Evolutionary conservation across 1,140 invertebrate species (phyloP), one percentile per base, ranked within the genome.

Genomic region (Anthonomus grandis): DNA sequence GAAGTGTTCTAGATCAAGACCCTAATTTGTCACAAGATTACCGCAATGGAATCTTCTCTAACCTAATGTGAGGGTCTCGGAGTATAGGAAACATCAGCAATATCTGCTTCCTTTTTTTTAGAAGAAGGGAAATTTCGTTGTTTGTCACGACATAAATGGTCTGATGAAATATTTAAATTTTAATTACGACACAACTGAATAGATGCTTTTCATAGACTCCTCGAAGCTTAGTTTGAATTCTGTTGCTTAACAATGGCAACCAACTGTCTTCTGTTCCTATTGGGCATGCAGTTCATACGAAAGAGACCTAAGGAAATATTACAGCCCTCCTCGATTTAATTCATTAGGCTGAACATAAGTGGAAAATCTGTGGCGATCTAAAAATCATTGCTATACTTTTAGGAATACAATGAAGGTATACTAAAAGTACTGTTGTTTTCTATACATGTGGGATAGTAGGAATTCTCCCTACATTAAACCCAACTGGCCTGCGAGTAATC

Each of bases 371-470:
- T 62, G 63, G 56, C 15, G 69, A 72, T 62, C 57, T 71, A 36
- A 73, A 72, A 64, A 65, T 72, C 17, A 42, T 73, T 34, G 50
- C 62, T 9, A 64, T 74, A 47, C 46, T 73, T 23, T 49, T 69
- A 9, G 64, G 70, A 41, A 62, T 70, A 45, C 71, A 75, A 58
- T 44, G 46, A 21, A 67, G 66, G 4, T 36, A 21, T 75, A 59
- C 56, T 75, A 65, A 19, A 76, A 75, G 37, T 72, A 64, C 52
- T 68, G 63, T 36, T 75, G 71, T 53, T 74, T 64, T 64, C 51
- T 75, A 15, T 73, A 67, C 59, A 57, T 67, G 53, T 74, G 70
- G 64, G 65, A 74, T 58, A 76, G 70, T 59, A 64, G 47, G 50
- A 13, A 49, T 25, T 50, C 62, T 34, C 71, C 71, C 58, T 73